Evolutionary conservation across 2,113 vertebrate species (phyloP).

Genomic region (Gymnogyps californianus): DNA sequence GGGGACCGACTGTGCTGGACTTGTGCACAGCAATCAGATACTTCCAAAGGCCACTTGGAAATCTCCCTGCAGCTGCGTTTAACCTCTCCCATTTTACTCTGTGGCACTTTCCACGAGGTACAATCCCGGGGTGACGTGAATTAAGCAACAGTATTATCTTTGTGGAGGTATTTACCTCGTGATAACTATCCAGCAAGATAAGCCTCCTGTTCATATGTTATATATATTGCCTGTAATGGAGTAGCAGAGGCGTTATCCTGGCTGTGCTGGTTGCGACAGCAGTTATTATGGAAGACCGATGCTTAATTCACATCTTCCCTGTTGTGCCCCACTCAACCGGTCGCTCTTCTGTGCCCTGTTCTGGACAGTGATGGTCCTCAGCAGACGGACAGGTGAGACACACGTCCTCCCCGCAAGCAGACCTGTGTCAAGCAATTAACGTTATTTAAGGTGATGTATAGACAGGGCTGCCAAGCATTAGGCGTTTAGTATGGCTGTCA

Average conservation of each 20-base stretch:
- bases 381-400: not conserved
- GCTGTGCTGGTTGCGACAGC: not conserved
- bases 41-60: not conserved
- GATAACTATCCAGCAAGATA: not conserved
- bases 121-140: fast-evolving
- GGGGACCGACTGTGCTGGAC: not conserved
- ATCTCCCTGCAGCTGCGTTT: not conserved
- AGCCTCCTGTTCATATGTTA: fast-evolving
- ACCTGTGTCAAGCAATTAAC: not conserved
- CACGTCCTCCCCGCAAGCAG: not conserved
- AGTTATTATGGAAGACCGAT: not conserved
- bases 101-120: fast-evolving
- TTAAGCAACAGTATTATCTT: not conserved
- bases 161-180: not conserved
- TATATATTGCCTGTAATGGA: fast-evolving
- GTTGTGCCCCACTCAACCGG: fast-evolving
- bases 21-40: not conserved
- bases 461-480: not conserved
- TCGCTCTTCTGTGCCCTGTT: not conserved
- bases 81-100: fast-evolving
- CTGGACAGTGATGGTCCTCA: not conserved
- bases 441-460: not conserved
- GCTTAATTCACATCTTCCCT: fast-evolving
- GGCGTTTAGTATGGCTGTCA: not conserved
- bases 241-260: not conserved